phyloP scores from a whole-genome alignment of 1,140 invertebrate species.

The Sweltsa coloradensis region DNA sequence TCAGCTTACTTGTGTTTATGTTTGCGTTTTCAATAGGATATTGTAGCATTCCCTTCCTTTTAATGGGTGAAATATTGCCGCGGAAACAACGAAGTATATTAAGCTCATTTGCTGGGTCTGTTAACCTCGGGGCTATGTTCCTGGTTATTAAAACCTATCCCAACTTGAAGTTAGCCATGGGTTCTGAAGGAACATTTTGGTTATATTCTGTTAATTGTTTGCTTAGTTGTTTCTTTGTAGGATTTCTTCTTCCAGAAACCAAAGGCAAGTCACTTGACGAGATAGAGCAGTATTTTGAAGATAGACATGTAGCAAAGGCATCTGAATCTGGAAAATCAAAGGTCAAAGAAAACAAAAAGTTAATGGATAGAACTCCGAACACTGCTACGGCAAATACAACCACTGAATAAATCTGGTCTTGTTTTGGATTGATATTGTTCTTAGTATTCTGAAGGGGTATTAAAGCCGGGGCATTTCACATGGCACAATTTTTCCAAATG shows the following conservation, averaged over 20 bases:
- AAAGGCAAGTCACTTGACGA: conserved; percentile 40
- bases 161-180: conserved; percentile 24
- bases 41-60: conserved; percentile 35
- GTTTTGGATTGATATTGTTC: no score
- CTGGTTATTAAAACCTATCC: conserved; percentile 34
- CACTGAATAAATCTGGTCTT: no score
- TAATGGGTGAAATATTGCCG: conserved; percentile 39
- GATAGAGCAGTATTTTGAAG: conserved; percentile 28
- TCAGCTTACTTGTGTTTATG: conserved; percentile 34
- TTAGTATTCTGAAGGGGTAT: no score
- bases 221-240: conserved; percentile 29
- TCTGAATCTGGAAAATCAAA: conserved; percentile 8
- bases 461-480: no score
- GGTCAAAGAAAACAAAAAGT: conserved; percentile 6
- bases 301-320: no score
- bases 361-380: no score
- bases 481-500: no score
- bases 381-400: no score
- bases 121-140: conserved; percentile 34
- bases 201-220: conserved; percentile 35
- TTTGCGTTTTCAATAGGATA: conserved; percentile 37
- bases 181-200: conserved; percentile 33
- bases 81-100: conserved; percentile 28
- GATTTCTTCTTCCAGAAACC: conserved; percentile 39
- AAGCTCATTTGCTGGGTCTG: conserved; percentile 29